Base-by-base conservation (phyloP, 1,140 invertebrate genomes). In the Bicyclus anynana region DNA sequence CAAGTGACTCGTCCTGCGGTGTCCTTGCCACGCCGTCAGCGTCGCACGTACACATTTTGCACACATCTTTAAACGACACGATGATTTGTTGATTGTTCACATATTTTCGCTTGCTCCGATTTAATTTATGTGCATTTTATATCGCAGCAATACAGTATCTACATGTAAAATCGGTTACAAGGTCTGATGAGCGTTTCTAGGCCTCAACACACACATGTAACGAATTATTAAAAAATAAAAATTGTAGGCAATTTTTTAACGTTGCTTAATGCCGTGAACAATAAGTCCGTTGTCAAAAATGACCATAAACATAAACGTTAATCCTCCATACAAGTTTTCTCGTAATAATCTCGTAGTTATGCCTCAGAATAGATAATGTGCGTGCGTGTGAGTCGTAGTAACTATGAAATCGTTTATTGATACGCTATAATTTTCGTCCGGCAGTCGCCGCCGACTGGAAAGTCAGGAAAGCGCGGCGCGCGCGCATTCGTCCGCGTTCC, bases 391-490 rank as follows among this genome's bases (percentile, higher is more conserved):
- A 51, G 18, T 14, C 38, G 20, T 26, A 12, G 13, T 51, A n/a
- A 37, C 38, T 17, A 35, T 51, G 27, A 37, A 52, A 59, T 37
- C 21, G 49, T 47, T 59, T 52, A 52, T 59, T 52, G 40, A 54
- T 54, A 61, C 51, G 47, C 49, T 59, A 60, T 51, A 50, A 71
- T 67, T 68, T 74, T 72, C 66, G 59, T 65, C 59, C 62, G 53
- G 65, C 59, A 61, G 59, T 59, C 52, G 49, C 57, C 57, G 44
- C 33, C 37, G 64, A 70, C 66, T 77, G 81, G 84, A 83, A 87
- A 87, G 81, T 82, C 77, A 79, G 84, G 81, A 87, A 87, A 84
- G 81, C 77, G 80, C 67, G 67, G 66, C 68, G 74, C 67, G 62
- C 66, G 72, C 71, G 75, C 67, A 69, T 59, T 72, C 67, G 72